A percentile compares a stretch with the other conserved stretches of the same genome.
Evolutionary conservation across 2,888 invertebrate species (phyloP).

Genomic region (Sturmia bella): DNA sequence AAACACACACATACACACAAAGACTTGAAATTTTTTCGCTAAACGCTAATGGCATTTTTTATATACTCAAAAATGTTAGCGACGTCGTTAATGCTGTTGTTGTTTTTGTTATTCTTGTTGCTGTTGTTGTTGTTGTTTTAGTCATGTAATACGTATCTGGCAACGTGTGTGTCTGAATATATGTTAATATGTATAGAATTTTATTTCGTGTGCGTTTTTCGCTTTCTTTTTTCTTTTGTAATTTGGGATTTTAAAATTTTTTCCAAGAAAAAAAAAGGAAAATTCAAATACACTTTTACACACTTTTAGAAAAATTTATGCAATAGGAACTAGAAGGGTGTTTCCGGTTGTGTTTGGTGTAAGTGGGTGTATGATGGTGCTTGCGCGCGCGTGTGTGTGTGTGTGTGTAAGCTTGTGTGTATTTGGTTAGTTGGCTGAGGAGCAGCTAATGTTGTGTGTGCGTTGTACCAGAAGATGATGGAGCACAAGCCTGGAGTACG

Average conservation of each 20-base stretch:
- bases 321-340: conserved; percentile 74
- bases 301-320: conserved; percentile 46
- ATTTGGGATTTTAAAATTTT: conserved; percentile 72
- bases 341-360: conserved; percentile 66
- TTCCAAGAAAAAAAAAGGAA: conserved; percentile 40
- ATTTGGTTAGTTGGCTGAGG: conserved; percentile 31
- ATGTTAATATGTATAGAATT: conserved; percentile 58
- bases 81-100: conserved; percentile 58
- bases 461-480: conserved; percentile 56
- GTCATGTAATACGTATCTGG: conserved; percentile 57
- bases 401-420: conserved; percentile 38
- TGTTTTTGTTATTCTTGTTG: conserved; percentile 28
- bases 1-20: conserved; percentile 11
- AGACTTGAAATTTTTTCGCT: conserved; percentile 56
- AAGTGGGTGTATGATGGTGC: conserved; percentile 28
- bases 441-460: conserved; percentile 55
- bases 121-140: conserved; percentile 48
- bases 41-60: conserved; percentile 75
- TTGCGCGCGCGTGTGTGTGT: conserved; percentile 42
- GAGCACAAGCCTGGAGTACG: conserved; percentile 42
- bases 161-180: no score
- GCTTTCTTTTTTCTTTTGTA: conserved; percentile 56
- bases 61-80: conserved; percentile 68
- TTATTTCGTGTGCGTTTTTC: conserved; percentile 70
- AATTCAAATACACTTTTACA: conserved; percentile 30